These are phyloP conservation scores for Cantharis nigra DNA, from an alignment of 2,888 invertebrate species.

Conservation along the genomic window DNA sequence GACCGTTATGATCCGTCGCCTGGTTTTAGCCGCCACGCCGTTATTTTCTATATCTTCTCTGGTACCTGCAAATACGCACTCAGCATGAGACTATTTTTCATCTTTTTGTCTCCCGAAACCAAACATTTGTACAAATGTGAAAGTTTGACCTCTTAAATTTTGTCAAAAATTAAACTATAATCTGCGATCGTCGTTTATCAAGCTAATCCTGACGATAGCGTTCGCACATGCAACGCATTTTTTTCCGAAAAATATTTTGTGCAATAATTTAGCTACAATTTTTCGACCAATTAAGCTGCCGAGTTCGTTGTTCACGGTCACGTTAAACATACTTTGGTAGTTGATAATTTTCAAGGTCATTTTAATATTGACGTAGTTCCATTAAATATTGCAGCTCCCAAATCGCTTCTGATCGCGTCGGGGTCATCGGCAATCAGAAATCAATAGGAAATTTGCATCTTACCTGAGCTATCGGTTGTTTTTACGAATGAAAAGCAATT, in stretches of 20 bases:
- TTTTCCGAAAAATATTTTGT: neutral
- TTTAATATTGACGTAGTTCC: neutral
- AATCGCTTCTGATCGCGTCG: neutral
- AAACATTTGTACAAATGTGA: neutral
- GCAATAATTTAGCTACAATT: neutral
- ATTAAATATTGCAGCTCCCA: neutral
- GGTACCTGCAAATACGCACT: neutral
- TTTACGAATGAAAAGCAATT: neutral
- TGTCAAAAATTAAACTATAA: neutral
- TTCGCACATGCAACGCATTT: neutral
- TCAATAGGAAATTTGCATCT: neutral
- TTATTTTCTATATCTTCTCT: neutral
- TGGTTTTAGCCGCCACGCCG: conserved; percentile 2
- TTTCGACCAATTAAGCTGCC: neutral
- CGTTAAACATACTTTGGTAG: neutral
- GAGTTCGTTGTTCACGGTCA: neutral
- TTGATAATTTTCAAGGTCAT: neutral
- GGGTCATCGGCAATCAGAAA: neutral
- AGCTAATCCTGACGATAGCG: neutral
- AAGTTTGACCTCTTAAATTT: neutral
- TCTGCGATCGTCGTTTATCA: neutral
- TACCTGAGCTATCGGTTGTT: neutral
- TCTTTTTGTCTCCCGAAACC: neutral
- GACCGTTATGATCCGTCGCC: conserved; percentile 7
- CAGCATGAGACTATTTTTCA: neutral